A percentile compares a stretch with the other conserved stretches of the same genome.
Conservation (phyloP, 2,797 vertebrate species). For the Notolepis coatsorum region DNA sequence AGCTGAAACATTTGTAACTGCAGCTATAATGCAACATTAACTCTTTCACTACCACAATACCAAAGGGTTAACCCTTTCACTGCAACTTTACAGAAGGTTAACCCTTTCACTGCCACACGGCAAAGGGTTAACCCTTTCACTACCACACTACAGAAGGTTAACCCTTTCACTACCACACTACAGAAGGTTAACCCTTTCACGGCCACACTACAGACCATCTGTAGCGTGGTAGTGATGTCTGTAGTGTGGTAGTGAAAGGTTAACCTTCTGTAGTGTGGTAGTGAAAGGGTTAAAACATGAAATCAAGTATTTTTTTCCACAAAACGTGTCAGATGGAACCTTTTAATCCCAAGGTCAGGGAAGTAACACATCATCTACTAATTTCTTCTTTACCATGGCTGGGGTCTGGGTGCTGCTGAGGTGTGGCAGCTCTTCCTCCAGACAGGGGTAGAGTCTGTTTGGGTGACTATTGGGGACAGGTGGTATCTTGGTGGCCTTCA, state of each 20-base stretch:
- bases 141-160: no score
- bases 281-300: not conserved
- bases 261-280: not conserved
- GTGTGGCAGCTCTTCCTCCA: slow-evolving; percentile 45
- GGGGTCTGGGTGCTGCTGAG: not conserved
- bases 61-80: no score
- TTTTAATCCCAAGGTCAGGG: no score
- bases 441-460: slow-evolving; percentile 63
- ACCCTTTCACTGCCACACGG: no score
- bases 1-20: not conserved
- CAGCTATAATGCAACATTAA: no score
- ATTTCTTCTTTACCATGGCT: slow-evolving; percentile 48
- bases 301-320: not conserved
- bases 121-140: no score
- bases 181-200: not conserved
- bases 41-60: no score
- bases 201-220: no score
- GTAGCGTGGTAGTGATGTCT: no score
- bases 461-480: not conserved
- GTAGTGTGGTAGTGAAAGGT: not conserved
- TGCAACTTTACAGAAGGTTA: no score
- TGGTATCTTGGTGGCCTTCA: not conserved
- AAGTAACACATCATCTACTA: not conserved
- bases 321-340: no score
- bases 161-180: not conserved